Evolutionary conservation across 2,113 vertebrate species (phyloP).

Genomic region (Myanophis thanlyinensis): DNA sequence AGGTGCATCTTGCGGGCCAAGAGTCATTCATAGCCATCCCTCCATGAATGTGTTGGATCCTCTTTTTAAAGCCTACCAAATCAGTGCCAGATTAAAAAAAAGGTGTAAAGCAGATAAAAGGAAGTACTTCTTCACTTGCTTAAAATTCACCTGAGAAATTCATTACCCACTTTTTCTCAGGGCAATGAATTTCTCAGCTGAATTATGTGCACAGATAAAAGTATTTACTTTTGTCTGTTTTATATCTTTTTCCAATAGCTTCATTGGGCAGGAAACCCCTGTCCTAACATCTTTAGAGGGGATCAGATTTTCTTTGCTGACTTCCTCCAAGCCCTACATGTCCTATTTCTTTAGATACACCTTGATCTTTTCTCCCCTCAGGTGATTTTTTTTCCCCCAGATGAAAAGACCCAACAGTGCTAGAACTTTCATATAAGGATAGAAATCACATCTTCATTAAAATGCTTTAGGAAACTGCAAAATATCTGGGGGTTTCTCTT

Average conservation of each 20-base stretch:
- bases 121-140: background rate
- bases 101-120: background rate
- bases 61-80: background rate
- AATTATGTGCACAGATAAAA: background rate
- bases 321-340: background rate
- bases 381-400: background rate
- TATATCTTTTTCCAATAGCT: background rate
- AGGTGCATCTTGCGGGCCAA: background rate
- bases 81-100: background rate
- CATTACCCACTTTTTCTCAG: background rate
- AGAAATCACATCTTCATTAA: background rate
- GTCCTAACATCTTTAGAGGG: background rate
- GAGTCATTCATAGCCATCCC: background rate
- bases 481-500: background rate
- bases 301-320: background rate
- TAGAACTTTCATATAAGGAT: background rate
- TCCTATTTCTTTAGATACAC: background rate
- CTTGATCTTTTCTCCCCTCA: background rate
- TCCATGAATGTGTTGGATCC: background rate
- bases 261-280: background rate
- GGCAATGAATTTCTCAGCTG: background rate
- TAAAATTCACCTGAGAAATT: background rate
- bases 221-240: background rate
- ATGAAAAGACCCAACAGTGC: background rate
- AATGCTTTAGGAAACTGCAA: background rate